A percentile compares a stretch with the other conserved stretches of the same genome.
These are phyloP conservation scores for Piaya cayana DNA, from an alignment of 2,113 vertebrate species.

Conservation along the genomic window DNA sequence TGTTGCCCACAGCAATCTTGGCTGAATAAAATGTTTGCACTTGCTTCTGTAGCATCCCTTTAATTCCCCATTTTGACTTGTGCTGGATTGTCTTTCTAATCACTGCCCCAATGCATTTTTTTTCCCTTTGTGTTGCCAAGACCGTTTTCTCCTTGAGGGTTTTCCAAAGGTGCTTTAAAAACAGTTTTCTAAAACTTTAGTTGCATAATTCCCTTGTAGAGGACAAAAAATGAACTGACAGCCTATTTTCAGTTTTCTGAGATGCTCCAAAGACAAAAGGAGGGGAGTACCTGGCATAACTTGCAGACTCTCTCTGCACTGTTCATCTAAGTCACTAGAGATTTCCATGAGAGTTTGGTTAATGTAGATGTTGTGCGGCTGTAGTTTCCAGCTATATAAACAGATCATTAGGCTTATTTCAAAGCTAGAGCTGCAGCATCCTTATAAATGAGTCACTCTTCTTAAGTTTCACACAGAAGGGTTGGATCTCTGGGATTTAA, in stretches of 20 bases:
- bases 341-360: not conserved
- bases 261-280: not conserved
- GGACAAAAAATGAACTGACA: not conserved
- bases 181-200: not conserved
- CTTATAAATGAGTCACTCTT: not conserved
- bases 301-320: not conserved
- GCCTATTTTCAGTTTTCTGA: not conserved
- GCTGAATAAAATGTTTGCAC: not conserved
- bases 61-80: not conserved
- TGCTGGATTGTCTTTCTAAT: not conserved
- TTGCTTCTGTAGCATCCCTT: not conserved
- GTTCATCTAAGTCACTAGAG: not conserved
- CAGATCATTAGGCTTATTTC: not conserved
- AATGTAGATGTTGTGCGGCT: not conserved
- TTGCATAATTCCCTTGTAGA: not conserved
- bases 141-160: not conserved
- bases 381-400: not conserved
- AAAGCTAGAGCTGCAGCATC: not conserved
- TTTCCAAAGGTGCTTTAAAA: not conserved
- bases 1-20: not conserved
- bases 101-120: not conserved
- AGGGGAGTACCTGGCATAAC: not conserved
- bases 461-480: not conserved
- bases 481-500: not conserved
- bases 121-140: not conserved